Conservation (phyloP, 2,888 invertebrate species). For the Papilio gigon region DNA sequence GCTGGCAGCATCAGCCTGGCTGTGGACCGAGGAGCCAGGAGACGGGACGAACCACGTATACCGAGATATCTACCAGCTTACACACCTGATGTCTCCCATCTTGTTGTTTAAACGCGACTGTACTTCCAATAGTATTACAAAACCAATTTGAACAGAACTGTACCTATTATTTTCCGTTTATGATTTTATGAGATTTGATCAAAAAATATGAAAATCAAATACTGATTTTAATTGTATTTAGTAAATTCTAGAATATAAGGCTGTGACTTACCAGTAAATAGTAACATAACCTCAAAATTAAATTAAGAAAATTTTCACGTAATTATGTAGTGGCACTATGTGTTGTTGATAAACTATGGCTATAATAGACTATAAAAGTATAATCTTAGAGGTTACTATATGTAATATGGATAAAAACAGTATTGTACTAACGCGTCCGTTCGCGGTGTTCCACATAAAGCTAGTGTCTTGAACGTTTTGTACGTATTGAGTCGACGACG, state of each 20-base stretch:
- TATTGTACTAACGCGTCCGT: too few relatives aligned
- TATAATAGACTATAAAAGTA: conserved; percentile 1
- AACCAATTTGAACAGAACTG: too few relatives aligned
- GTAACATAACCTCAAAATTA: background rate
- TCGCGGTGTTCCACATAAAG: too few relatives aligned
- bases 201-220: background rate
- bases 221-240: background rate
- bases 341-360: conserved; percentile 3
- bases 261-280: conserved; percentile 31
- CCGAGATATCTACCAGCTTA: conserved; percentile 88
- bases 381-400: background rate
- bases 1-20: conserved; percentile 91
- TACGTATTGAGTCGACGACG: too few relatives aligned
- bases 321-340: background rate
- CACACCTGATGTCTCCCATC: conserved; percentile 90
- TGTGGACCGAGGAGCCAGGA: conserved; percentile 86
- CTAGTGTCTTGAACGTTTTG: too few relatives aligned
- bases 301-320: background rate
- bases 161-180: too few relatives aligned
- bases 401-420: too few relatives aligned
- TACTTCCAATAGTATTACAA: too few relatives aligned
- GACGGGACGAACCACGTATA: conserved; percentile 85
- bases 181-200: background rate
- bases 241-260: conserved; percentile 29
- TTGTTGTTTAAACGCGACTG: conserved; percentile 83